These are phyloP conservation scores for Pterostichus niger DNA, from an alignment of 2,888 invertebrate species.

Conservation along the genomic window DNA sequence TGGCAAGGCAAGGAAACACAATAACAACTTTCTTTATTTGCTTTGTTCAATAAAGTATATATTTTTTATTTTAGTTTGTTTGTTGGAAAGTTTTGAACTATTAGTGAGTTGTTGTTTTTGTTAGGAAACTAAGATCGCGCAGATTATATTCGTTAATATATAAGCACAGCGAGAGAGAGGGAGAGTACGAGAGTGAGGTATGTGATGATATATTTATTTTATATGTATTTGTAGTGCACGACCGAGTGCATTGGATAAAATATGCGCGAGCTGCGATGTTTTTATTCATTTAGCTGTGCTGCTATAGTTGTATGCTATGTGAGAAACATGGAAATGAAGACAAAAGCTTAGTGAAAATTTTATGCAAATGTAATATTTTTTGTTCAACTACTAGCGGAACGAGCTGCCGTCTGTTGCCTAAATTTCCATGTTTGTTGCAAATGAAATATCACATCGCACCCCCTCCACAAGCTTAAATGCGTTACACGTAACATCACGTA, in stretches of 20 bases:
- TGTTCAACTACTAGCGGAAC: conserved; percentile 41
- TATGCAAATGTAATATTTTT: conserved; percentile 59
- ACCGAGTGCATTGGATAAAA: conserved; percentile 19
- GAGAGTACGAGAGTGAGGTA: too few relatives aligned
- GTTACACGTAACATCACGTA: background rate
- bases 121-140: background rate
- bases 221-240: too few relatives aligned
- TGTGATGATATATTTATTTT: background rate
- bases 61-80: background rate
- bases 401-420: conserved; percentile 47
- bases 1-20: conserved; percentile 3
- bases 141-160: too few relatives aligned
- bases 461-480: background rate
- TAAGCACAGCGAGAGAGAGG: too few relatives aligned
- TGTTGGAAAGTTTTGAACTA: conserved; percentile 4
- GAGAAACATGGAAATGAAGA: conserved; percentile 51
- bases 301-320: conserved; percentile 8
- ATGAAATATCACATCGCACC: conserved; percentile 31
- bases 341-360: conserved; percentile 54
- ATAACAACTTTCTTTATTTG: conserved; percentile 1
- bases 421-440: conserved; percentile 44
- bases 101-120: conserved; percentile 3
- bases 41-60: background rate
- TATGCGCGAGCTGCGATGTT: conserved; percentile 7
- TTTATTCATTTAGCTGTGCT: conserved; percentile 23